Conservation (phyloP, 2,113 vertebrate species). For the Ariopsis seemanni region DNA sequence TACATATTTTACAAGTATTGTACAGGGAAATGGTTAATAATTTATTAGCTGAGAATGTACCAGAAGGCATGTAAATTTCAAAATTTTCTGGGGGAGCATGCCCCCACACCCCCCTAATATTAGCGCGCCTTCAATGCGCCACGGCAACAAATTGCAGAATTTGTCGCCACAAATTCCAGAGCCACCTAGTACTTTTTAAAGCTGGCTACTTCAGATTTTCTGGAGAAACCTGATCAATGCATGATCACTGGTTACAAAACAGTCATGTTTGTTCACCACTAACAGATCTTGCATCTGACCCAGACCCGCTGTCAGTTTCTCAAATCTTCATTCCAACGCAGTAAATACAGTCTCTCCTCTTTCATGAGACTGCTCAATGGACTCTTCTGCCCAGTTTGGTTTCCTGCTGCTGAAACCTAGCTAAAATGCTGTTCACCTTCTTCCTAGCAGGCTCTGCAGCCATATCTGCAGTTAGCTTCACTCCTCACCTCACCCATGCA, state of each 20-base stretch:
- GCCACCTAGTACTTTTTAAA: no score
- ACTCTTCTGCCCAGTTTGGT: not conserved
- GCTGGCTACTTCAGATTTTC: no score
- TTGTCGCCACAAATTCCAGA: no score
- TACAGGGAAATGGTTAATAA: no score
- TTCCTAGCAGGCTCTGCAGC: not conserved
- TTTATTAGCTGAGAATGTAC: no score
- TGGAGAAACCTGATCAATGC: no score
- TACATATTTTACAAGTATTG: no score
- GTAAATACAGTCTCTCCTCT: not conserved
- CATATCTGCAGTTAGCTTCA: not conserved
- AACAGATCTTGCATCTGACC: not conserved
- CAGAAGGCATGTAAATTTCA: no score
- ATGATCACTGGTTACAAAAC: not conserved
- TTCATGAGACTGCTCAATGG: not conserved
- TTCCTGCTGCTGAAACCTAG: not conserved
- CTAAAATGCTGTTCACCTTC: not conserved
- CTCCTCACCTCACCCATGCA: not conserved
- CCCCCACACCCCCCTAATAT: no score
- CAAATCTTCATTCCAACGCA: not conserved
- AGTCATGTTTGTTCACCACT: not conserved
- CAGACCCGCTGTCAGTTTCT: not conserved
- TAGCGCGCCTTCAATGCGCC: no score
- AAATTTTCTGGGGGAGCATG: no score
- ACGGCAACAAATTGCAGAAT: no score